Conservation (phyloP, 2,797 vertebrate genomes). For the Anabacerthia variegaticeps region DNA sequence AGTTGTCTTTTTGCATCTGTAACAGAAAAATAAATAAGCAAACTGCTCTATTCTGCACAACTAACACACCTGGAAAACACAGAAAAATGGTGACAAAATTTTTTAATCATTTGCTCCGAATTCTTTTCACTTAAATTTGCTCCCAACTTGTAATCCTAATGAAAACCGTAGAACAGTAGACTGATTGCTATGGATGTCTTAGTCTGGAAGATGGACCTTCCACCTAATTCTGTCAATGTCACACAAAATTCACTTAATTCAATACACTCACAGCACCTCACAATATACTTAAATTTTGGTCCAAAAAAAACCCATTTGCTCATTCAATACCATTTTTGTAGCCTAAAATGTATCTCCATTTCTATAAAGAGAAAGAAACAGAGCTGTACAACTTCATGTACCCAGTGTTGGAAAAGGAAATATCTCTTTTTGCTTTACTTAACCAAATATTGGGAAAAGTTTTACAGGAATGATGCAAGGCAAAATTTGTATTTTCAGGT, state of each 20-base stretch:
- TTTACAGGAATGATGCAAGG: background rate
- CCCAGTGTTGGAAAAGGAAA: background rate
- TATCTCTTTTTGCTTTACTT: background rate
- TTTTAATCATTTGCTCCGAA: background rate
- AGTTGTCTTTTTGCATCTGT: rapidly evolving
- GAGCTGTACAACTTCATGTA: rapidly evolving
- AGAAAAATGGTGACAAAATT: background rate
- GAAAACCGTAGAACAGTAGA: background rate
- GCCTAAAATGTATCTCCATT: background rate
- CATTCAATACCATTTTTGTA: background rate
- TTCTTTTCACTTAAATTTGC: background rate
- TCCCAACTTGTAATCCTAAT: background rate
- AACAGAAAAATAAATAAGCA: background rate
- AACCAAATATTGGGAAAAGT: background rate
- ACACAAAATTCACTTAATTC: background rate
- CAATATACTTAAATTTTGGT: background rate
- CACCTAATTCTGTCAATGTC: background rate
- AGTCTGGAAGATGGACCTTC: background rate
- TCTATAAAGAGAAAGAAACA: background rate
- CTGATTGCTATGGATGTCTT: background rate
- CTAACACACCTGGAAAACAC: background rate
- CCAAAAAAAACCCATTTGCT: background rate
- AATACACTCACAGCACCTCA: background rate
- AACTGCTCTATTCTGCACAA: background rate
- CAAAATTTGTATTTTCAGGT: background rate